Percentiles rank a stretch among this genome's conserved stretches.
phyloP scores from a whole-genome alignment of 2,797 vertebrate species.

The Poecile montanus region DNA sequence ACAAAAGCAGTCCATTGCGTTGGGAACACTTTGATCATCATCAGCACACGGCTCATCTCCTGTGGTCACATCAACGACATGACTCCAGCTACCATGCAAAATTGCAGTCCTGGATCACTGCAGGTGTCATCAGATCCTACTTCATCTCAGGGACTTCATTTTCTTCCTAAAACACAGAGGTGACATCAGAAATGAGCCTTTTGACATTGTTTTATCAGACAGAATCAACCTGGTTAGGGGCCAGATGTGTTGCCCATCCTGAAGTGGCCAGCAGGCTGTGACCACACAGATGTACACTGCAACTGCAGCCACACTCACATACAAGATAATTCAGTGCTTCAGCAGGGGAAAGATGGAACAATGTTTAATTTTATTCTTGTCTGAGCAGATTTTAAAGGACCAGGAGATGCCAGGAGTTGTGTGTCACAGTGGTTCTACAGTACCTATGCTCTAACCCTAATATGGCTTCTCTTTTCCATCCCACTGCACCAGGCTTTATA shows the following conservation, averaged over 20 bases:
- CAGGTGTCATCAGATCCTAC: neutral
- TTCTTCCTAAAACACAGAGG: neutral
- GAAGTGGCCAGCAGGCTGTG: neutral
- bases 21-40: neutral
- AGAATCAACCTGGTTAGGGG: neutral
- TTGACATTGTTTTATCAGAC: neutral
- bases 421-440: neutral
- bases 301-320: neutral
- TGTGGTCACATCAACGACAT: neutral
- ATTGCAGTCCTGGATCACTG: neutral
- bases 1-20: neutral
- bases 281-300: neutral
- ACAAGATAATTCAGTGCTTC: neutral
- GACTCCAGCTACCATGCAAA: neutral
- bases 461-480: neutral
- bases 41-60: neutral
- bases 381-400: neutral
- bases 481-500: neutral
- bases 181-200: neutral
- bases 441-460: neutral
- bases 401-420: neutral
- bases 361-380: neutral
- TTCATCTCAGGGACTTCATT: neutral
- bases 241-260: accelerated
- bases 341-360: neutral